phyloP scores from a whole-genome alignment of 2,888 invertebrate species.

The Amitus sp. region DNA sequence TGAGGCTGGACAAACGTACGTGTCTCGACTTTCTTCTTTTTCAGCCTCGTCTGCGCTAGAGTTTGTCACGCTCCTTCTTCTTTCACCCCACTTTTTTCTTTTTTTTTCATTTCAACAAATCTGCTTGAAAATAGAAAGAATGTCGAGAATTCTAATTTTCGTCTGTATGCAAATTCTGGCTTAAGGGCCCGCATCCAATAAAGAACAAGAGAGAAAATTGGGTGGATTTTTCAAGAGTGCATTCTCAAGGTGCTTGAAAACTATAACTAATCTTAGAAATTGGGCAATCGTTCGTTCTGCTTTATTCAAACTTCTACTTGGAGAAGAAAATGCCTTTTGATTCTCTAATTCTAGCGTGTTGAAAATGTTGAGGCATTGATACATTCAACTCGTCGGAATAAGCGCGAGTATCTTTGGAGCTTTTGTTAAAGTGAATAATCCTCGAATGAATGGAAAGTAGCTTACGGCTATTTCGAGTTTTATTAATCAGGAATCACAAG shows the following conservation, averaged over 20 bases:
- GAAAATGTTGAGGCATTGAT: not conserved
- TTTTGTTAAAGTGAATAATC: not conserved
- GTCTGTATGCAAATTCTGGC: not conserved
- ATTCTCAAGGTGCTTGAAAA: too few relatives aligned
- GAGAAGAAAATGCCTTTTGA: too few relatives aligned
- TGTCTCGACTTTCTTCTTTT: conserved; percentile 36
- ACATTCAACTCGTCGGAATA: not conserved
- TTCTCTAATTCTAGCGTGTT: too few relatives aligned
- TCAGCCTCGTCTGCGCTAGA: conserved; percentile 27
- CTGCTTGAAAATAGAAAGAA: conserved; percentile 51
- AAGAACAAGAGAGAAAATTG: not conserved
- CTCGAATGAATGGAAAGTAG: not conserved
- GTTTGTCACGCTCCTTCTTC: conserved; percentile 22
- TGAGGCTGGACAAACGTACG: conserved; percentile 59
- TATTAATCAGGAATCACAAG: not conserved
- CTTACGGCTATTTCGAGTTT: not conserved
- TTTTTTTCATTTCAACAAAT: conserved; percentile 50
- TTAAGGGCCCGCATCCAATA: not conserved
- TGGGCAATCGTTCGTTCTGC: too few relatives aligned
- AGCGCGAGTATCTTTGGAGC: not conserved
- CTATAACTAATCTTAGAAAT: too few relatives aligned
- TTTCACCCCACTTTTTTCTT: conserved; percentile 13
- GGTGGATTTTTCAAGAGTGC: too few relatives aligned
- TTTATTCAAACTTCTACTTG: too few relatives aligned
- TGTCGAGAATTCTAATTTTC: conserved; percentile 1